Evolutionary conservation across 2,113 vertebrate genomes (phyloP), one percentile per base, ranked within the genome.

Genomic region (Dendrocopos noguchii): DNA sequence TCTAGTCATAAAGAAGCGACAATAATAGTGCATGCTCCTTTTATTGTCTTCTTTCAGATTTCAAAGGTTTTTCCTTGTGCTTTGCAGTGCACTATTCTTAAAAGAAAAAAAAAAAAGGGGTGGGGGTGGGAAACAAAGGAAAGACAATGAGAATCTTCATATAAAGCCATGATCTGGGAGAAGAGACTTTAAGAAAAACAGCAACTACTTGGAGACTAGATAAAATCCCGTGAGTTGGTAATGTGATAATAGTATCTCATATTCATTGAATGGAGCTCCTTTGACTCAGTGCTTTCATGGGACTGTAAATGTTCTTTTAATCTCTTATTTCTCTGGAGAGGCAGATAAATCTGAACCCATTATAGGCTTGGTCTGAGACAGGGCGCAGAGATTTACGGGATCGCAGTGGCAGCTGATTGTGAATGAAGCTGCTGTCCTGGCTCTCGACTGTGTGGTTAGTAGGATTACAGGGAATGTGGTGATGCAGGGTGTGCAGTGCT

Each of bases 281-380:
- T 33, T 74, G 91, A 88, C 79, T 90, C 90, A 24, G 52, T 59
- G 90, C 73, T 91, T 94, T 64, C 88, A 44, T 17, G 63, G 82
- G 91, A 80, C 90, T 68, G 61, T 3, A 17, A 91, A 91, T 87
- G 92, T 66, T 80, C 95, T 96, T 95, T 92, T 91, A 93, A 94
- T 95, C 77, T 88, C 77, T 73, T 88, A 57, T 81, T 90, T 86
- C 92, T 93, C 83, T 50, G 21, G 95, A 88, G 90, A 91, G 88
- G 31, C 77, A 93, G 90, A 95, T 94, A 94, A 95, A 93, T 91
- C 77, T 91, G 80, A 88, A 10, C 57, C 88, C 44, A 19, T 93
- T 88, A 68, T 27, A 24, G 1, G 8, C 70, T 39, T 76, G 29
- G 84, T 50, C 74, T 65, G 82, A 86, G 77, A 68, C 66, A 93